Conservation (phyloP, 2,113 vertebrate genomes). For the Alosa alosa region DNA sequence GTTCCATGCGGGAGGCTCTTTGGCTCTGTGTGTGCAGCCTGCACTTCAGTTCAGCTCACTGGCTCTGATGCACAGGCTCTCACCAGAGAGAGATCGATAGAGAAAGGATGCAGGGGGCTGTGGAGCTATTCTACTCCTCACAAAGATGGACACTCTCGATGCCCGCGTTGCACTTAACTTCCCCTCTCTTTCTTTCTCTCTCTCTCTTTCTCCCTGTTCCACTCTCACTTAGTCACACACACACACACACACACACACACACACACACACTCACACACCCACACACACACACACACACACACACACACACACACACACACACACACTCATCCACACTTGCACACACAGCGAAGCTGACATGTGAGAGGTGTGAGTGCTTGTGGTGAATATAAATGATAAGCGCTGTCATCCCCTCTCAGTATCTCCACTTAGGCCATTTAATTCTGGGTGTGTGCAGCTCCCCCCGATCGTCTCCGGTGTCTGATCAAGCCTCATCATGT, state of each 20-base stretch:
- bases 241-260: too few species aligned
- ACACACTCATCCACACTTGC: too few species aligned
- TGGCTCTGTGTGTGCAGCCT: not conserved
- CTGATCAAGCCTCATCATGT: not conserved
- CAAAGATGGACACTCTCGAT: not conserved
- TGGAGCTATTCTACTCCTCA: not conserved
- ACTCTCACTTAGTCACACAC: not conserved
- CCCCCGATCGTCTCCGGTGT: too few species aligned
- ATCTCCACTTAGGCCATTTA: not conserved
- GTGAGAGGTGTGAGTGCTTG: not conserved
- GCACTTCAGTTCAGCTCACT: not conserved
- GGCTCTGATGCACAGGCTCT: not conserved
- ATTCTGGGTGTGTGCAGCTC: not conserved
- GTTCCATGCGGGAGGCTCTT: not conserved
- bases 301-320: too few species aligned
- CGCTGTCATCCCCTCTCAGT: not conserved
- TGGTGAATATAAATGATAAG: not conserved
- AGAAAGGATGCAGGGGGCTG: not conserved
- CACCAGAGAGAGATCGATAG: not conserved
- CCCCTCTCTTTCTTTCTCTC: not conserved
- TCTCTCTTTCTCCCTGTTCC: not conserved
- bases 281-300: too few species aligned
- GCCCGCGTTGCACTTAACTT: not conserved
- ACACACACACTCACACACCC: too few species aligned
- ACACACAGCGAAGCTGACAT: not conserved